Percentiles rank a stretch among this genome's conserved stretches.
Conservation (phyloP, 2,797 vertebrate genomes). For the Menidia menidia region DNA sequence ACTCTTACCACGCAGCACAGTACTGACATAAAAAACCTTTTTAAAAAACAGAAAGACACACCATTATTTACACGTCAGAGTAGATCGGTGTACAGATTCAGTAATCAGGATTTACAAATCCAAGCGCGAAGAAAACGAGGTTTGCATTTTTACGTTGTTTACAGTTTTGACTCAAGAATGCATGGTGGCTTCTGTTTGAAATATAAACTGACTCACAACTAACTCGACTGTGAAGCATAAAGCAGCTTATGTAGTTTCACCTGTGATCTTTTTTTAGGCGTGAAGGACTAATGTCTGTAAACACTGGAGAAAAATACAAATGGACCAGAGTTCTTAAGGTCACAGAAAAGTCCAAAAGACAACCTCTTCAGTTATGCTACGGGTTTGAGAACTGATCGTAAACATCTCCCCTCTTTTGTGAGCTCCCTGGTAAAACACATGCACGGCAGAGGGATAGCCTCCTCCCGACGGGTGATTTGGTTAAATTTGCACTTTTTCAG, state of each 20-base stretch:
- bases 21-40: conserved; percentile 80
- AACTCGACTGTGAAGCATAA: conserved; percentile 27
- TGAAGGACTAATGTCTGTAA: conserved; percentile 61
- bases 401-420: conserved; percentile 94
- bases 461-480: conserved; percentile 88
- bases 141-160: conserved; percentile 33
- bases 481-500: conserved; percentile 98
- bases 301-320: conserved; percentile 49
- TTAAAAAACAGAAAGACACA: conserved; percentile 84
- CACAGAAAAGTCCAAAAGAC: conserved; percentile 30
- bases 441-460: conserved; percentile 94
- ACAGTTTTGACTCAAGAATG: conserved; percentile 24
- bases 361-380: conserved; percentile 84
- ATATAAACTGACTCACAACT: conserved; percentile 2
- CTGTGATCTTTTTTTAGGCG: conserved; percentile 28
- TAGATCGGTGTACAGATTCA: conserved; percentile 80
- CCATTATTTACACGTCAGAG: conserved; percentile 86
- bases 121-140: conserved; percentile 61
- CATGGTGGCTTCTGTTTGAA: conserved; percentile 10
- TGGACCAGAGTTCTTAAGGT: conserved; percentile 43
- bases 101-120: conserved; percentile 81
- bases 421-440: conserved; percentile 99
- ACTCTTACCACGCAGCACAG: conserved; percentile 71
- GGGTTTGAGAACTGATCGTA: conserved; percentile 96
- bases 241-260: conserved; percentile 12